phyloP scores from a whole-genome alignment of 2,113 vertebrate genomes.

The Amphiprion ocellaris region DNA sequence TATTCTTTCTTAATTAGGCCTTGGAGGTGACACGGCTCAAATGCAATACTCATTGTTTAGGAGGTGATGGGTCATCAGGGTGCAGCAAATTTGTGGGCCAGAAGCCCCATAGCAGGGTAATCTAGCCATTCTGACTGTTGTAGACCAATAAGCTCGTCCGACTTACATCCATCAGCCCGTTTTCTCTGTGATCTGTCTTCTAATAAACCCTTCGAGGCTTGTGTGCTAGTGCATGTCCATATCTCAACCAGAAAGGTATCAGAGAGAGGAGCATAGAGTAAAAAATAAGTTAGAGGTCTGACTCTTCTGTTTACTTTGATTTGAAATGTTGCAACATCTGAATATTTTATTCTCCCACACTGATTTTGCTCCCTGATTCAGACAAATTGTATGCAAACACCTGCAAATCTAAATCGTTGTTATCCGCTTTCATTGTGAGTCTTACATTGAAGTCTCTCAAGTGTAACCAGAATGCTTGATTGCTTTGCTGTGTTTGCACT shows the following conservation, averaged over 20 bases:
- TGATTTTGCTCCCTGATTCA: too few species aligned
- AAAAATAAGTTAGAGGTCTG: too few species aligned
- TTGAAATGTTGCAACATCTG: not conserved
- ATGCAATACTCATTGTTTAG: not conserved
- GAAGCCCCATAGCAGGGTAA: too few species aligned
- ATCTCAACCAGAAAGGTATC: too few species aligned
- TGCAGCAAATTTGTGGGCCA: not conserved
- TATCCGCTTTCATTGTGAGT: too few species aligned
- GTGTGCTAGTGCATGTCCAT: not conserved
- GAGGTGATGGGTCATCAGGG: not conserved
- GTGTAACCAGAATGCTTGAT: not conserved
- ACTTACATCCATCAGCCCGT: not conserved
- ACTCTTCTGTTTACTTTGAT: too few species aligned
- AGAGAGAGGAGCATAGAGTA: too few species aligned
- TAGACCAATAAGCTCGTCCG: not conserved
- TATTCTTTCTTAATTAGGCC: not conserved
- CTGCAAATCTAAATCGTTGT: too few species aligned
- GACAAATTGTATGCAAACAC: too few species aligned
- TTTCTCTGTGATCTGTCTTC: too few species aligned
- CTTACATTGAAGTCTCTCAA: not conserved
- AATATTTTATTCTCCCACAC: not conserved
- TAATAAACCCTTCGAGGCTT: not conserved
- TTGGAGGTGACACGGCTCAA: not conserved
- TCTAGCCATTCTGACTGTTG: not conserved
- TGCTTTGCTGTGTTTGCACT: not conserved